Evolutionary conservation across 1,140 invertebrate genomes (phyloP).

Genomic region (Magallana gigas): DNA sequence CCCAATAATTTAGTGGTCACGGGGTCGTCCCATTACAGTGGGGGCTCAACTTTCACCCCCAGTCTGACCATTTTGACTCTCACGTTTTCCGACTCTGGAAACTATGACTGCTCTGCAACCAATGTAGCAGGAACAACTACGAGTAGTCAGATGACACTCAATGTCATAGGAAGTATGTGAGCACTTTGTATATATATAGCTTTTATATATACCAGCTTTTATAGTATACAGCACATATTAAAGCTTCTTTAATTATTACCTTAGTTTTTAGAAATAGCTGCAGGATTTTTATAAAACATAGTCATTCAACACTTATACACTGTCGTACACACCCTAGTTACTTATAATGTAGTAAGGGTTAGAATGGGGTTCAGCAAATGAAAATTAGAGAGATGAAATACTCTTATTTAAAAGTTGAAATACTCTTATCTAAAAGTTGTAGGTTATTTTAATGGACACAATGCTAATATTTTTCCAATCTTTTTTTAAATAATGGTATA

Average conservation of each 20-base stretch:
- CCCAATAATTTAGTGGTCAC: not conserved
- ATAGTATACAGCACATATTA: not conserved
- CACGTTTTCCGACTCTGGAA: constrained; percentile 40
- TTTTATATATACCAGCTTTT: not conserved
- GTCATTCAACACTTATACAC: too few species aligned
- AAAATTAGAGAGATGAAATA: too few species aligned
- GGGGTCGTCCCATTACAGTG: constrained; percentile 39
- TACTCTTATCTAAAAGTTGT: too few species aligned
- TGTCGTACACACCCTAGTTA: too few species aligned
- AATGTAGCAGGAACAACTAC: constrained; percentile 45
- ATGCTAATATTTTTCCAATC: too few species aligned
- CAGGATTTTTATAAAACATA: too few species aligned
- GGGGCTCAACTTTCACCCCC: constrained; percentile 20
- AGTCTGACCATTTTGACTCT: constrained; percentile 30
- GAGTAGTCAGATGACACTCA: constrained; percentile 43
- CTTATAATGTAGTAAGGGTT: too few species aligned
- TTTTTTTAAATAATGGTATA: too few species aligned
- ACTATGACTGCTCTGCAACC: constrained; percentile 46
- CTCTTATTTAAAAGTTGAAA: too few species aligned
- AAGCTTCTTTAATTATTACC: not conserved
- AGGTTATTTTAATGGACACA: too few species aligned
- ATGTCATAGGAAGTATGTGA: constrained; percentile 47
- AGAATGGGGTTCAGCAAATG: too few species aligned
- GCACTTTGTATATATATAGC: not conserved
- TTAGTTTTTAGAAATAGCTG: too few species aligned